A percentile compares a stretch with the other conserved stretches of the same genome.
phyloP scores from a whole-genome alignment of 2,113 vertebrate species.

The Dromaius novaehollandiae region DNA sequence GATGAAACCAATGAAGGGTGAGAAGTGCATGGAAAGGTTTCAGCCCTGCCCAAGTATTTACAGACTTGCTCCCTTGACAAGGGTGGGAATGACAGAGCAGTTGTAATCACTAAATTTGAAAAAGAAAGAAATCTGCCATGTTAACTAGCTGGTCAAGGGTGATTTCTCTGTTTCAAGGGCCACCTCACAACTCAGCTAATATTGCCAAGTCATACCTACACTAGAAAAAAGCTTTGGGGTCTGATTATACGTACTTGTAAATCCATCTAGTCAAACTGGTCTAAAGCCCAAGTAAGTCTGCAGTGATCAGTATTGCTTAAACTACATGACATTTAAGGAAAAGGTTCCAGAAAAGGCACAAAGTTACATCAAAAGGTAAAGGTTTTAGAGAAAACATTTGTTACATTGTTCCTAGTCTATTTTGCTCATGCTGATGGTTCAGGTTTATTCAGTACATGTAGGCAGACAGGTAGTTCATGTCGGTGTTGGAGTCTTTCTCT shows the following conservation, averaged over 20 bases:
- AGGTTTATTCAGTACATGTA: background rate
- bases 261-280: background rate
- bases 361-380: background rate
- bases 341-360: background rate
- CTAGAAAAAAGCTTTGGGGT: background rate
- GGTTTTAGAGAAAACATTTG: background rate
- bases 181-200: background rate
- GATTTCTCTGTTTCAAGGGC: background rate
- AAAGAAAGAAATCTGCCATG: background rate
- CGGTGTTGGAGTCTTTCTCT: background rate
- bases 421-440: background rate
- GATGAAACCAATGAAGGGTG: background rate
- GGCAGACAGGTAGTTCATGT: background rate
- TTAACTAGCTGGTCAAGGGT: background rate
- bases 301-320: background rate
- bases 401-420: background rate
- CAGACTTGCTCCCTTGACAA: background rate
- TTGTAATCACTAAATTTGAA: rapidly evolving
- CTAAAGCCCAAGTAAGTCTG: background rate
- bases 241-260: background rate
- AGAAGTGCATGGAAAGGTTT: background rate
- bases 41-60: background rate
- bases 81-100: background rate
- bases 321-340: background rate
- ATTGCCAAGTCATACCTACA: background rate